Evolutionary conservation across 2,113 vertebrate species (phyloP).

Genomic region (Lepisosteus osseus): DNA sequence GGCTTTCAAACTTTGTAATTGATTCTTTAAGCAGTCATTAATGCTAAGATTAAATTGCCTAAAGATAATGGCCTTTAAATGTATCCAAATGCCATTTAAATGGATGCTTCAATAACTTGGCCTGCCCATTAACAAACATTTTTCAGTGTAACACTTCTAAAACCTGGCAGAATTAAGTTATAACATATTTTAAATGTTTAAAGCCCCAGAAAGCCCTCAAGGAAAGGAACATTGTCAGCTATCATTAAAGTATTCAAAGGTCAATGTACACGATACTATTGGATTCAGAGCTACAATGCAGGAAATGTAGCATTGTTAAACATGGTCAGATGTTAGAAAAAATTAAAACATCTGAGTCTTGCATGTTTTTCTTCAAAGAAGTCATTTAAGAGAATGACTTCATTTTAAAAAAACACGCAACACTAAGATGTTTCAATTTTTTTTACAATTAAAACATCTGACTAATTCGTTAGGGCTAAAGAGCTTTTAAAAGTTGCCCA

Average conservation of each 20-base stretch:
- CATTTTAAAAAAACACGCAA: background rate
- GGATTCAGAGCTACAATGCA: background rate
- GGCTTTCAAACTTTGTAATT: conserved; percentile 9
- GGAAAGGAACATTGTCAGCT: conserved; percentile 21
- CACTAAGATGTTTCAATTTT: too few species aligned
- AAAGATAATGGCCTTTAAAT: conserved; percentile 20
- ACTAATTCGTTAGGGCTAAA: too few species aligned
- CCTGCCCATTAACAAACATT: background rate
- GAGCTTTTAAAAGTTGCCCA: too few species aligned
- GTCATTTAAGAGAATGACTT: too few species aligned
- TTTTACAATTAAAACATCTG: too few species aligned
- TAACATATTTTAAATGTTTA: conserved; percentile 20
- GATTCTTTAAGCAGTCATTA: conserved; percentile 11
- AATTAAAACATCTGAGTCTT: conserved; percentile 2
- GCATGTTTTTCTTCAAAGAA: background rate
- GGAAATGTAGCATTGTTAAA: background rate
- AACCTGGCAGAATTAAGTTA: conserved; percentile 23
- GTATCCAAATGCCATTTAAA: conserved; percentile 7
- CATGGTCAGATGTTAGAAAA: background rate
- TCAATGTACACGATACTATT: conserved; percentile 21
- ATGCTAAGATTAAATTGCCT: background rate
- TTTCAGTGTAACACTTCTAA: conserved; percentile 11
- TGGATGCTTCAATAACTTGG: conserved; percentile 6
- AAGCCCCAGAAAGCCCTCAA: conserved; percentile 23
- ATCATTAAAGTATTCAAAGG: conserved; percentile 25